Evolutionary conservation across 2,113 vertebrate genomes (phyloP).

Genomic region (Crocuta crocuta): DNA sequence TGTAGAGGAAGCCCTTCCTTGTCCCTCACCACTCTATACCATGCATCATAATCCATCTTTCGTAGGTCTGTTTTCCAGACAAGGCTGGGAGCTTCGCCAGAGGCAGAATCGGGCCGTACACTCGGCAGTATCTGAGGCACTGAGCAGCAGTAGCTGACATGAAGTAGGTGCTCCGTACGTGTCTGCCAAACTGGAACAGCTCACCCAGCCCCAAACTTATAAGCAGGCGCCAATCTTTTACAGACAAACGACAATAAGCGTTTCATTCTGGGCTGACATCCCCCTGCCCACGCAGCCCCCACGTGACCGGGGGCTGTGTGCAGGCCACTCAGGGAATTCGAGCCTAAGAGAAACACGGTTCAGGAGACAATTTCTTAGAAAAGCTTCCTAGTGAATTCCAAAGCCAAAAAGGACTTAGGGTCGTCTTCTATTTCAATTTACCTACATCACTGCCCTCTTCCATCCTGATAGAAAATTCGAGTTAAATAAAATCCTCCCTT

Average conservation of each 20-base stretch:
- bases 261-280: neutral
- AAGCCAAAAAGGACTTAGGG: neutral
- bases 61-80: neutral
- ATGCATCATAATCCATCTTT: neutral
- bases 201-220: neutral
- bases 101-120: slow-evolving; percentile 14
- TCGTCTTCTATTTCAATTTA: neutral
- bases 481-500: neutral
- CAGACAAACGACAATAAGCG: neutral
- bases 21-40: neutral
- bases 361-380: neutral
- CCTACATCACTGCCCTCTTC: neutral
- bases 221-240: neutral
- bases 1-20: neutral
- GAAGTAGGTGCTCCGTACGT: neutral
- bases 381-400: slow-evolving; percentile 30
- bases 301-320: neutral
- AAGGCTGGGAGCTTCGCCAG: neutral
- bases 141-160: neutral
- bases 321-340: neutral
- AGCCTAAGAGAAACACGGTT: neutral
- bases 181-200: neutral
- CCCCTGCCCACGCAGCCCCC: neutral
- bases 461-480: neutral
- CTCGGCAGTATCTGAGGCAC: neutral